A percentile compares a stretch with the other conserved stretches of the same genome.
Conservation (phyloP, 2,888 invertebrate genomes). For the Drosophila lacicola region DNA sequence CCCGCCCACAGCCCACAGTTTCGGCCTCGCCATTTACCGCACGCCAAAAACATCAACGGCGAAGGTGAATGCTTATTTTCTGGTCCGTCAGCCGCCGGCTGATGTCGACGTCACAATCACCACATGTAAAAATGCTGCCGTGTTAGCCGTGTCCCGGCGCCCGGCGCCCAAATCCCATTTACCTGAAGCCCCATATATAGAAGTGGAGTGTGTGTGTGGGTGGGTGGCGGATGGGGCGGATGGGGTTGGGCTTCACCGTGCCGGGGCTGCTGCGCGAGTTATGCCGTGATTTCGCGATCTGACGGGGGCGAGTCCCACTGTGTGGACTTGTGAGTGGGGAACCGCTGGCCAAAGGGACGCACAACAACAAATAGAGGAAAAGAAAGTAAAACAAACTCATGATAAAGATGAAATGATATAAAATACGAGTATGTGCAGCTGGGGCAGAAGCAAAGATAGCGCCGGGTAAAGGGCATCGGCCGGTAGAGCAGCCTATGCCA, state of each 20-base stretch:
- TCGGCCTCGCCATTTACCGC: constrained; percentile 74
- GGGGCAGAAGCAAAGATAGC: constrained; percentile 22
- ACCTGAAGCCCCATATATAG: constrained; percentile 6
- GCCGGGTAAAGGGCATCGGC: constrained; percentile 37
- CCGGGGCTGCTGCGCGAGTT: constrained; percentile 40
- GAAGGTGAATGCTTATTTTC: constrained; percentile 76
- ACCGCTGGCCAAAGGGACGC: constrained; percentile 49
- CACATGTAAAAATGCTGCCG: constrained; percentile 73
- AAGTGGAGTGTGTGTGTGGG: background rate
- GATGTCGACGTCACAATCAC: constrained; percentile 71
- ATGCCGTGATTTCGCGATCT: constrained; percentile 70
- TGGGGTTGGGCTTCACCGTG: constrained; percentile 3
- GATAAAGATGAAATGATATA: constrained; percentile 72
- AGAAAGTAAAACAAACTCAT: constrained; percentile 56
- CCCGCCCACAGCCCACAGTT: constrained; percentile 29
- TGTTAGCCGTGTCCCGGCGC: constrained; percentile 16
- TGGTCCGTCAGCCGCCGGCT: constrained; percentile 80
- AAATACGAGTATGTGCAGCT: constrained; percentile 50
- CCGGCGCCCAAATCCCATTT: background rate
- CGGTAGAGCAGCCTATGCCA: constrained; percentile 45
- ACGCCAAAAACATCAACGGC: constrained; percentile 75
- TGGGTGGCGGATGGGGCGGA: background rate
- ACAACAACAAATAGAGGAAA: constrained; percentile 7
- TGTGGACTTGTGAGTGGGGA: constrained; percentile 9
- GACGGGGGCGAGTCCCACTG: constrained; percentile 18